Percentiles rank a stretch among this genome's conserved stretches.
phyloP scores from a whole-genome alignment of 2,797 vertebrate genomes.

The Siniperca undulata region DNA sequence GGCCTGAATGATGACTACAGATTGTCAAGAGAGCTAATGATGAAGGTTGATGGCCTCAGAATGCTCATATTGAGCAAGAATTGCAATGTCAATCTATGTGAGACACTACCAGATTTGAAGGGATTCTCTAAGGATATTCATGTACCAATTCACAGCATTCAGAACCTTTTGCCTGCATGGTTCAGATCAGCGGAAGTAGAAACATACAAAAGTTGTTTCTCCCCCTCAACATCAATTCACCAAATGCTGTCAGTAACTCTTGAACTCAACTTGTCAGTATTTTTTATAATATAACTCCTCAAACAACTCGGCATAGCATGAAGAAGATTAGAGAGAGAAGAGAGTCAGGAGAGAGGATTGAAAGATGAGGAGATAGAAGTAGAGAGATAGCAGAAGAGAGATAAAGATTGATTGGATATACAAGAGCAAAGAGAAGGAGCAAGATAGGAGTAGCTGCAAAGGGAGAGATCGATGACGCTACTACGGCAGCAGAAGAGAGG shows the following conservation, averaged over 20 bases:
- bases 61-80: neutral
- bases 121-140: neutral
- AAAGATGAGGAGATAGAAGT: conserved; percentile 28
- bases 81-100: neutral
- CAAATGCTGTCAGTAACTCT: conserved; percentile 8
- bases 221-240: neutral
- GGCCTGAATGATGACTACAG: conserved; percentile 43
- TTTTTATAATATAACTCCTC: conserved; percentile 9
- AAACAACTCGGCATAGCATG: conserved; percentile 19
- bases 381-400: conserved; percentile 36
- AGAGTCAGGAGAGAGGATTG: conserved; percentile 12
- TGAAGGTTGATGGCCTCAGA: conserved; percentile 19
- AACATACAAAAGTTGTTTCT: neutral
- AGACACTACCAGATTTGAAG: conserved; percentile 10
- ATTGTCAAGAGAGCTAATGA: conserved; percentile 30
- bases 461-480: conserved; percentile 15
- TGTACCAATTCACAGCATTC: conserved; percentile 5
- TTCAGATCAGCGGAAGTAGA: neutral
- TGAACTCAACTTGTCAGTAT: conserved; percentile 2
- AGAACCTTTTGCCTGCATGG: neutral
- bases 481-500: neutral
- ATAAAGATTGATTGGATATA: conserved; percentile 44
- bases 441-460: conserved; percentile 15
- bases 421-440: conserved; percentile 25
- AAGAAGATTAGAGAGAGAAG: conserved; percentile 8